Percentiles rank a stretch among this genome's conserved stretches.
Conservation (phyloP, 1,140 invertebrate genomes). For the Rhagoletis zephyria region DNA sequence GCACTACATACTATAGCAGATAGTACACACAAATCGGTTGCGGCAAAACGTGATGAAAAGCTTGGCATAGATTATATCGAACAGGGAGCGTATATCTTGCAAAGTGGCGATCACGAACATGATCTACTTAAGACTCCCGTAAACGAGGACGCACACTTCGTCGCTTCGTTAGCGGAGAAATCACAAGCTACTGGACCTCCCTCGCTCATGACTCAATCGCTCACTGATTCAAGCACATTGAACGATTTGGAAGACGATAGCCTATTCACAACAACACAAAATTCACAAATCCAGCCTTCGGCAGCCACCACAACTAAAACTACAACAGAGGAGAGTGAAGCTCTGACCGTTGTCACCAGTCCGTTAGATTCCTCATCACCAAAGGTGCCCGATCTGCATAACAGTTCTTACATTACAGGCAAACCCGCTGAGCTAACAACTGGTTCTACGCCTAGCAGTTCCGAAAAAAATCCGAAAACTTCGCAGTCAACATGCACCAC, state of each 20-base stretch:
- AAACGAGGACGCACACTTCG: slow-evolving; percentile 62
- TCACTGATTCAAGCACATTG: slow-evolving; percentile 69
- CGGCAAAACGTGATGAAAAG: slow-evolving; percentile 66
- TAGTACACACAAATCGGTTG: slow-evolving; percentile 52
- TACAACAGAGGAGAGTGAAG: slow-evolving; percentile 77
- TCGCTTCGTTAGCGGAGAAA: background rate
- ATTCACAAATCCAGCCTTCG: slow-evolving; percentile 61
- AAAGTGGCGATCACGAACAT: slow-evolving; percentile 60
- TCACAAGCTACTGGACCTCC: slow-evolving; percentile 5
- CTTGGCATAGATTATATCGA: slow-evolving; percentile 76
- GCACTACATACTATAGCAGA: background rate
- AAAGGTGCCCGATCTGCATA: slow-evolving; percentile 58
- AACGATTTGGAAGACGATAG: slow-evolving; percentile 78
- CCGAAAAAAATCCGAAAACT: slow-evolving; percentile 68
- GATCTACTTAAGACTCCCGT: slow-evolving; percentile 71
- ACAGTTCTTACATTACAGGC: slow-evolving; percentile 30
- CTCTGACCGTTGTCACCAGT: slow-evolving; percentile 76
- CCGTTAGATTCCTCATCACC: slow-evolving; percentile 74
- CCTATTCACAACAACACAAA: slow-evolving; percentile 66
- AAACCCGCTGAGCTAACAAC: slow-evolving; percentile 55
- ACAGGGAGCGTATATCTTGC: slow-evolving; percentile 73
- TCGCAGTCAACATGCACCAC: slow-evolving; percentile 62
- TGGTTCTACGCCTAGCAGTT: slow-evolving; percentile 65
- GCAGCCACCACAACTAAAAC: slow-evolving; percentile 72
- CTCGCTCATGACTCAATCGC: slow-evolving; percentile 66